A percentile compares a stretch with the other conserved stretches of the same genome.
These are phyloP conservation scores for Elanoides forficatus DNA, from an alignment of 2,113 vertebrate genomes.

Conservation along the genomic window DNA sequence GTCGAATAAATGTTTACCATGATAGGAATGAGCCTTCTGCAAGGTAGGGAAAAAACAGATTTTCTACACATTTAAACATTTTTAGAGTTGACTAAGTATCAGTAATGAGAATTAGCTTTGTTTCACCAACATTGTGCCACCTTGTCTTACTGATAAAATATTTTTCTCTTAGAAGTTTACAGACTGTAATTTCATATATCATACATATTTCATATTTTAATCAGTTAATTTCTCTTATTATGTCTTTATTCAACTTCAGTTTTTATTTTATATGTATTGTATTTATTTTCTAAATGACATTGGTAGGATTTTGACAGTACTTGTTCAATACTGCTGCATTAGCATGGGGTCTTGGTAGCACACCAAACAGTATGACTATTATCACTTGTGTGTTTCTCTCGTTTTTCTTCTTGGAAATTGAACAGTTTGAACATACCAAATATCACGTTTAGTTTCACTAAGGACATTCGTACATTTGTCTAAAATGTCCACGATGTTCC, in stretches of 20 bases:
- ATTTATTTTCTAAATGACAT: not conserved
- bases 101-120: not conserved
- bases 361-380: not conserved
- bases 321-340: not conserved
- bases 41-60: constrained; percentile 74
- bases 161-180: not conserved
- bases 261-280: not conserved
- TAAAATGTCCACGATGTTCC: not conserved
- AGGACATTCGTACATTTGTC: not conserved
- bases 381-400: not conserved
- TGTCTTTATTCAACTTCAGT: not conserved
- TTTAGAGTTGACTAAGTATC: not conserved
- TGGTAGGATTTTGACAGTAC: not conserved
- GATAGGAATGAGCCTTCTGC: constrained; percentile 85
- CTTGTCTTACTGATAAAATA: not conserved
- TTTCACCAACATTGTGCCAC: not conserved
- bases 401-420: not conserved
- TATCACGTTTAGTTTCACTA: not conserved
- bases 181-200: not conserved
- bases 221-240: not conserved
- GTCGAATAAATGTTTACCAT: constrained; percentile 93
- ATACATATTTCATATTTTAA: not conserved
- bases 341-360: not conserved
- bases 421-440: not conserved
- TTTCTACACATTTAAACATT: not conserved